Conservation (phyloP, 1,140 invertebrate genomes). For the Proales similis region DNA sequence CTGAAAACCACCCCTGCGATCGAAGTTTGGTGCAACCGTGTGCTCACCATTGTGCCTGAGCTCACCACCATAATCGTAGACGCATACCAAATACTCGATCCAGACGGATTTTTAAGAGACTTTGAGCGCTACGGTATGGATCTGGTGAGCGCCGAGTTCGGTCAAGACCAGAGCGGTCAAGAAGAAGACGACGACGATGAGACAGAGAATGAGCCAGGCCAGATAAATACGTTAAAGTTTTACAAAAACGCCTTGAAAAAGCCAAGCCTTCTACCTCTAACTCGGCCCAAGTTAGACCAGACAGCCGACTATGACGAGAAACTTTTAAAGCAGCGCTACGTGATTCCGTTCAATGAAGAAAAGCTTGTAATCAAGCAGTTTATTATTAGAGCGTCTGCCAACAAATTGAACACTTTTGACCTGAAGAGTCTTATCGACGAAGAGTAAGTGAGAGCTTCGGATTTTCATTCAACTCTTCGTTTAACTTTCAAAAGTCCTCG, state of each 20-base stretch:
- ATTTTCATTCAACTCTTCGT: neutral
- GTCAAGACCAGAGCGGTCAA: no score
- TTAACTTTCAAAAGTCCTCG: neutral
- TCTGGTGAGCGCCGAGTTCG: no score
- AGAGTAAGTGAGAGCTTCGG: conserved; percentile 12
- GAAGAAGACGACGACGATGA: conserved; percentile 20
- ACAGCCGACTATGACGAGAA: conserved; percentile 26
- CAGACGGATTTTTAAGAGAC: no score
- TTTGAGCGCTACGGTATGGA: no score
- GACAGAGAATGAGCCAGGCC: neutral
- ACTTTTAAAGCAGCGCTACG: conserved; percentile 6
- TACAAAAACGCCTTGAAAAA: no score
- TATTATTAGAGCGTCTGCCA: conserved; percentile 18
- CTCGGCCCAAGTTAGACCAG: neutral
- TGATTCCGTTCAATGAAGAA: conserved; percentile 22
- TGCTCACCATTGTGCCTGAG: no score
- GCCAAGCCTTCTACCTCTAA: neutral
- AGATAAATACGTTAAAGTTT: no score
- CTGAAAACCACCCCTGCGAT: no score
- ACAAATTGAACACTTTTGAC: conserved; percentile 2
- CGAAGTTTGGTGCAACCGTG: no score
- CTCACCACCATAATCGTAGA: no score
- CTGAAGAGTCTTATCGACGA: conserved; percentile 9
- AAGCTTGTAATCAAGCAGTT: conserved; percentile 8
- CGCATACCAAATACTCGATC: no score